phyloP scores from a whole-genome alignment of 2,888 invertebrate species.

The Pachydiplax longipennis region DNA sequence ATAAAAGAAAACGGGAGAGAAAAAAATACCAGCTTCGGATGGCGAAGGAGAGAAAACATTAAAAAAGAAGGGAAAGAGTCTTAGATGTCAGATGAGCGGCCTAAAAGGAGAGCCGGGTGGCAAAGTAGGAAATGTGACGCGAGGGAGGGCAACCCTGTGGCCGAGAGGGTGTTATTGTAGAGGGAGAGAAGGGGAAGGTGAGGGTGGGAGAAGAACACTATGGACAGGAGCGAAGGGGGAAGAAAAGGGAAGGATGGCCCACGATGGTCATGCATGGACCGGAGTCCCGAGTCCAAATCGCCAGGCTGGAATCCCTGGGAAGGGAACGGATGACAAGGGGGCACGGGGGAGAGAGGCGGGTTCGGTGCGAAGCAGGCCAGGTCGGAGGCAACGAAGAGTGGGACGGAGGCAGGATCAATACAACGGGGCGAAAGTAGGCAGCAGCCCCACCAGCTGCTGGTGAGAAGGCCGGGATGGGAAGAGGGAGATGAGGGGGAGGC shows the following conservation, averaged over 20 bases:
- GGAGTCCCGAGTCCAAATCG: slow-evolving; percentile 33
- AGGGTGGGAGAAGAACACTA: not conserved
- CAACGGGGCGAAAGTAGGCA: slow-evolving; percentile 14
- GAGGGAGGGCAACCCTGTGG: not conserved
- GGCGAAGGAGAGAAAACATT: not conserved
- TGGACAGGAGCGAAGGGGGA: not conserved
- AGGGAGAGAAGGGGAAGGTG: not conserved
- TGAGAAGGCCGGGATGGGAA: not conserved
- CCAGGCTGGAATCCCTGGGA: slow-evolving; percentile 25
- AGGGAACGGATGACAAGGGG: not conserved
- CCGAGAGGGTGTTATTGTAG: not conserved
- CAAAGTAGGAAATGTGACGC: not conserved
- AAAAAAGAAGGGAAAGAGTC: not conserved
- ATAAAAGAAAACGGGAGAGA: not conserved
- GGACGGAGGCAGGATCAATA: not conserved
- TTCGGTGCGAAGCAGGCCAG: not conserved
- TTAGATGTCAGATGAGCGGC: not conserved
- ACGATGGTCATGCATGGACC: slow-evolving; percentile 24
- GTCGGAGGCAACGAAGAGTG: not conserved
- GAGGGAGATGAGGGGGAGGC: not conserved
- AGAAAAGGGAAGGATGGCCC: not conserved
- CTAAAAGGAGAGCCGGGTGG: not conserved
- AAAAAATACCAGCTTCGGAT: not conserved
- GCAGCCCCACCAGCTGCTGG: not conserved
- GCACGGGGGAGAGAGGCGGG: not conserved